phyloP scores from a whole-genome alignment of 2,113 vertebrate species.

The Spea multiplicata region DNA sequence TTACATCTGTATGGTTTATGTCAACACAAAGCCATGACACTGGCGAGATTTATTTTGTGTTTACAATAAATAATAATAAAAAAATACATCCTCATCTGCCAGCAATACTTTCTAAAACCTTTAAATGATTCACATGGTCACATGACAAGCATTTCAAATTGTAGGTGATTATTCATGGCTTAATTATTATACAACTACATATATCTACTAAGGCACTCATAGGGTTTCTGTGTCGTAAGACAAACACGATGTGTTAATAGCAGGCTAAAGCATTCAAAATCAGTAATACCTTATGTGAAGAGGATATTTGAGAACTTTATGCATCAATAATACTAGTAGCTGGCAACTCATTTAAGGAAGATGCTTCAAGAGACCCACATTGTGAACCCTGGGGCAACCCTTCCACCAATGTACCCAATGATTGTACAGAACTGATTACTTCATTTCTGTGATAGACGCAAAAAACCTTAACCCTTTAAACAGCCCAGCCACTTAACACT shows the following conservation, averaged over 20 bases:
- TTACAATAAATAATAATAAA: no score
- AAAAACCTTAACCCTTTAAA: background rate
- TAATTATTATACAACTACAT: background rate
- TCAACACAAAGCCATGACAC: no score
- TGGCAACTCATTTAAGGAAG: background rate
- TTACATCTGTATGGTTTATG: no score
- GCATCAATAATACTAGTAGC: background rate
- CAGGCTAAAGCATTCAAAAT: background rate
- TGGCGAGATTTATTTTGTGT: no score
- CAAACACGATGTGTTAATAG: background rate
- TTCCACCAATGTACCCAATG: background rate
- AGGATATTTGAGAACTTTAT: background rate
- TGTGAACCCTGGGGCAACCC: background rate
- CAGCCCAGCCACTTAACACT: background rate
- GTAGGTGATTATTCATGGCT: constrained; percentile 13
- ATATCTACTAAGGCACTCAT: constrained; percentile 39
- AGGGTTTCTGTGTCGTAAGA: background rate
- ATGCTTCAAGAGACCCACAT: background rate
- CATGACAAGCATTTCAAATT: background rate
- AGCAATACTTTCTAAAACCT: no score
- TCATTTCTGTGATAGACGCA: background rate
- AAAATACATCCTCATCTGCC: no score
- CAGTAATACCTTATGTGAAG: constrained; percentile 1
- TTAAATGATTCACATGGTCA: background rate
- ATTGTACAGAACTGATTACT: background rate